phyloP scores from a whole-genome alignment of 2,888 invertebrate species.

The Allophyes oxyacanthae region DNA sequence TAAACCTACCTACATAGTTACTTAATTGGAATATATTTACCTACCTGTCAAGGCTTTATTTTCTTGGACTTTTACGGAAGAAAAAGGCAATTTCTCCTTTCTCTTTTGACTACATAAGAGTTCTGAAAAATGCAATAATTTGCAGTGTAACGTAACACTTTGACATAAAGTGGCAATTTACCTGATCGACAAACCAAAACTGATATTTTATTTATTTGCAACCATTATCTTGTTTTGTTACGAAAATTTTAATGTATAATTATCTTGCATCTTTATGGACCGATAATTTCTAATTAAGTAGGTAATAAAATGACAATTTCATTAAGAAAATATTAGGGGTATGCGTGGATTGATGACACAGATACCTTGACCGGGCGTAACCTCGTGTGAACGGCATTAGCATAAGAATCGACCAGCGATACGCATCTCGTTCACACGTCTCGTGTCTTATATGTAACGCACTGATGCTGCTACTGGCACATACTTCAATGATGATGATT shows the following conservation, averaged over 20 bases:
- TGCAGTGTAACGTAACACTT: too few relatives aligned
- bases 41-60: too few relatives aligned
- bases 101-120: neutral
- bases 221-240: too few relatives aligned
- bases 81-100: neutral
- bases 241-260: too few relatives aligned
- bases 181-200: too few relatives aligned
- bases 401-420: slow-evolving; percentile 65
- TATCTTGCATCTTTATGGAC: too few relatives aligned
- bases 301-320: neutral
- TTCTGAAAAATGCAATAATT: too few relatives aligned
- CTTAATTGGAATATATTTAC: too few relatives aligned
- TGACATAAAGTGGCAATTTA: too few relatives aligned
- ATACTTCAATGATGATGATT: slow-evolving; percentile 38
- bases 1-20: too few relatives aligned
- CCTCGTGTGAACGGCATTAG: slow-evolving; percentile 72
- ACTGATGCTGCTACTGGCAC: slow-evolving; percentile 7
- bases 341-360: slow-evolving; percentile 65
- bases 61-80: neutral
- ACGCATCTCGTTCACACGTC: slow-evolving; percentile 65
- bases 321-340: slow-evolving; percentile 31
- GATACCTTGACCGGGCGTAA: slow-evolving; percentile 81
- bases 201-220: too few relatives aligned
- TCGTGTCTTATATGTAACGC: slow-evolving; percentile 40
- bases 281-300: too few relatives aligned